Percentiles rank a stretch among this genome's conserved stretches.
Conservation (phyloP, 2,797 vertebrate genomes). For the Melanotaenia maccullochi region DNA sequence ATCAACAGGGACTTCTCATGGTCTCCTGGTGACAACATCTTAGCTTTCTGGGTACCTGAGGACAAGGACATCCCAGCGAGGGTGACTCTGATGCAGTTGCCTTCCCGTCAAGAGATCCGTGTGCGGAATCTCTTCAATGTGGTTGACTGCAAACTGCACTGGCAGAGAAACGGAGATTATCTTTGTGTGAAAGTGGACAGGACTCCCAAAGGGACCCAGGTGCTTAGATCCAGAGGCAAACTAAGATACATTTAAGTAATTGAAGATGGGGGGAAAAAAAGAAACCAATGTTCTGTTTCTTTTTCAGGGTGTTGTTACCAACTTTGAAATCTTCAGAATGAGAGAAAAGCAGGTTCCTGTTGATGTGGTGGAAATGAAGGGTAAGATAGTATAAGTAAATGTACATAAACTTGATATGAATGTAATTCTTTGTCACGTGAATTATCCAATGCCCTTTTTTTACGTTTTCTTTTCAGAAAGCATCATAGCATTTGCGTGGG, state of each 20-base stretch:
- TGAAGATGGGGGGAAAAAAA: not conserved
- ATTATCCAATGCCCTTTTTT: not conserved
- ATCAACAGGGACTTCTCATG: constrained; percentile 94
- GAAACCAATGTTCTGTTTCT: not conserved
- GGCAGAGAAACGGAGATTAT: constrained; percentile 98
- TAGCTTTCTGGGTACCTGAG: constrained; percentile 98
- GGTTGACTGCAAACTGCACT: constrained; percentile 97
- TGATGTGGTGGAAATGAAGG: constrained; percentile 99
- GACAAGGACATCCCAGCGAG: constrained; percentile 98
- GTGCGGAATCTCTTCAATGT: constrained; percentile 99
- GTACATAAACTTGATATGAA: not conserved
- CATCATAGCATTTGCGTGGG: constrained; percentile 99
- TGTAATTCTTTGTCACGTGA: not conserved
- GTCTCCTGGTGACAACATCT: constrained; percentile 98
- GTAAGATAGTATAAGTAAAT: constrained; percentile 67
- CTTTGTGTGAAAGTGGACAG: constrained; percentile 97
- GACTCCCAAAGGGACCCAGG: constrained; percentile 96
- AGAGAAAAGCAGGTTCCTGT: constrained; percentile 98
- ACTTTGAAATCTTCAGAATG: constrained; percentile 99
- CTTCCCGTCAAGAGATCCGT: constrained; percentile 94
- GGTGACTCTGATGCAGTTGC: constrained; percentile 97
- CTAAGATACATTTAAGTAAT: fast-evolving
- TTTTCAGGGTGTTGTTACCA: constrained; percentile 95
- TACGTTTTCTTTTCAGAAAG: constrained; percentile 81
- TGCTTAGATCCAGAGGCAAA: constrained; percentile 38